These are phyloP conservation scores for Neuroterus valhalla DNA, from an alignment of 1,140 invertebrate genomes.

Conservation along the genomic window DNA sequence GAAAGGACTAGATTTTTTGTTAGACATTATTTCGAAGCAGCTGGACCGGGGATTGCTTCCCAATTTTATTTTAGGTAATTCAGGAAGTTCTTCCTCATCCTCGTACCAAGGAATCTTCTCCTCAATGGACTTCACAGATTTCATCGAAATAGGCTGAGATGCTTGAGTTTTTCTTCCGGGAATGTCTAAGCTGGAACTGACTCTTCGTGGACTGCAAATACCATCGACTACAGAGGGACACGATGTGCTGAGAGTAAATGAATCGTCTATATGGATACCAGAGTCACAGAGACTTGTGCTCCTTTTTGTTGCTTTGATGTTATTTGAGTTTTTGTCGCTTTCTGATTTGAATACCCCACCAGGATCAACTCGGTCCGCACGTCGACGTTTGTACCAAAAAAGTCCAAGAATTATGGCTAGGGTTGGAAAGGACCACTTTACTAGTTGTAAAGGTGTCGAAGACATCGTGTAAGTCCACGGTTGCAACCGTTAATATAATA, in stretches of 20 bases:
- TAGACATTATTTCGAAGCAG: constrained; percentile 57
- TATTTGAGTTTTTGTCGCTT: constrained; percentile 9
- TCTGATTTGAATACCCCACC: constrained; percentile 63
- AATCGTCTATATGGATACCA: constrained; percentile 54
- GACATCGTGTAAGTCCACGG: constrained; percentile 70
- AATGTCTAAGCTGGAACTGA: constrained; percentile 63
- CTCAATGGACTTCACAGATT: constrained; percentile 48
- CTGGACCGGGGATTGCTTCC: constrained; percentile 58
- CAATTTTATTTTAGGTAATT: constrained; percentile 35
- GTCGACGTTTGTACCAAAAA: constrained; percentile 74
- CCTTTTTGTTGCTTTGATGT: constrained; percentile 14
- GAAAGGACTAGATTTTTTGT: constrained; percentile 25
- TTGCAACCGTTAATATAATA: constrained; percentile 50
- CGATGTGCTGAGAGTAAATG: constrained; percentile 43
- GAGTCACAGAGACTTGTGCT: constrained; percentile 54
- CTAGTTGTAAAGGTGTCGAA: constrained; percentile 58
- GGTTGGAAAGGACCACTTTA: constrained; percentile 72
- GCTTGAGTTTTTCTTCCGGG: constrained; percentile 48
- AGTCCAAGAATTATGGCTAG: constrained; percentile 70
- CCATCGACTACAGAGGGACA: constrained; percentile 37
- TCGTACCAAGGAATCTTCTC: constrained; percentile 54
- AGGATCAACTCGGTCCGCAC: constrained; percentile 72
- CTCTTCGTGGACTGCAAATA: constrained; percentile 50
- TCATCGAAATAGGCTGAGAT: constrained; percentile 46
- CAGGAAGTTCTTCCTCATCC: constrained; percentile 43